Percentiles rank a stretch among this genome's conserved stretches.
These are phyloP conservation scores for Gymnoscopelus braueri DNA, from an alignment of 2,797 vertebrate species.

Conservation along the genomic window DNA sequence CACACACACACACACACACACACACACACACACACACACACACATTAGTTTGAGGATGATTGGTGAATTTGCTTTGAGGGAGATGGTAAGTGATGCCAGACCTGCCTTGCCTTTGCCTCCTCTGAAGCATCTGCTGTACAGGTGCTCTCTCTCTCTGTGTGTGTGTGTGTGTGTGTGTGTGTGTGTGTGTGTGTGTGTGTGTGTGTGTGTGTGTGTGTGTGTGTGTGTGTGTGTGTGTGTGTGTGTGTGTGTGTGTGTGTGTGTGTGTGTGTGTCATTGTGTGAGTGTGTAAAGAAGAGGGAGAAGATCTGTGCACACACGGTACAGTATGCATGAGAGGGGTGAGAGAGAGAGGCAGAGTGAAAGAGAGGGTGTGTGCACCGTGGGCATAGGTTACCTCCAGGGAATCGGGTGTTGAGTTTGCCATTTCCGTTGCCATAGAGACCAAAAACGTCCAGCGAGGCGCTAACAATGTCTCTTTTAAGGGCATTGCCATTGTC, in stretches of 20 bases:
- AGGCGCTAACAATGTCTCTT: constrained; percentile 44
- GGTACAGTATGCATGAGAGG: neutral
- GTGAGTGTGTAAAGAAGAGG: neutral
- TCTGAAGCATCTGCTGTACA: constrained; percentile 6
- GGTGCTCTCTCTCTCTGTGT: neutral
- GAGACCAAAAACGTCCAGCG: constrained; percentile 48
- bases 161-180: constrained; percentile 7
- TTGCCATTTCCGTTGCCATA: constrained; percentile 55
- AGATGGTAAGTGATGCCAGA: constrained; percentile 6
- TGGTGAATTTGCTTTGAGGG: constrained; percentile 1
- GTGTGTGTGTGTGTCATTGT: neutral
- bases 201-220: neutral
- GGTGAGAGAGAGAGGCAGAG: constrained; percentile 7
- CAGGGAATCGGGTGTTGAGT: constrained; percentile 58
- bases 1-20: neutral
- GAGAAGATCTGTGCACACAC: neutral
- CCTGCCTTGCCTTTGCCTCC: neutral
- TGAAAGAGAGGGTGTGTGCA: neutral
- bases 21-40: neutral
- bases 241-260: constrained; percentile 8
- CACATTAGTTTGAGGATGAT: neutral
- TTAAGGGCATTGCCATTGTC: constrained; percentile 27
- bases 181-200: neutral
- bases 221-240: neutral
- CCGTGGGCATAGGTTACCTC: constrained; percentile 52